phyloP scores from a whole-genome alignment of 1,140 invertebrate genomes.

The Pseudomyrmex cubaensis region DNA sequence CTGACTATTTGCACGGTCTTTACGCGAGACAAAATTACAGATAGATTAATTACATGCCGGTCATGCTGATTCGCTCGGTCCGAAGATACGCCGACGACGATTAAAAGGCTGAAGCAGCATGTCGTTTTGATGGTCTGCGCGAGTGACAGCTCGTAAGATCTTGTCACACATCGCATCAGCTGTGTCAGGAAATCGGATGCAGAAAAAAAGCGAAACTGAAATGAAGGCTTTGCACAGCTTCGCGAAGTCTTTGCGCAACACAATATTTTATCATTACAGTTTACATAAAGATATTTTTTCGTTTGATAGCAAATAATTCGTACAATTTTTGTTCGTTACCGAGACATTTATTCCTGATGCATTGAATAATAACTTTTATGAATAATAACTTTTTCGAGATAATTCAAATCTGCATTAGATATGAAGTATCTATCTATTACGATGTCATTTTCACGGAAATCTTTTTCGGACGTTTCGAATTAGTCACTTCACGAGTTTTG shows the following conservation, averaged over 20 bases:
- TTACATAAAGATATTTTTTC: neutral
- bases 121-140: conserved; percentile 37
- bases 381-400: too few relatives aligned
- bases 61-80: conserved; percentile 73
- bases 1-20: conserved; percentile 46
- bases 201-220: too few relatives aligned
- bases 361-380: too few relatives aligned
- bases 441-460: neutral
- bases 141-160: neutral
- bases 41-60: conserved; percentile 78
- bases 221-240: too few relatives aligned
- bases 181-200: too few relatives aligned
- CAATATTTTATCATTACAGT: neutral
- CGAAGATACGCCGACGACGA: conserved; percentile 37
- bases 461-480: neutral
- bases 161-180: neutral
- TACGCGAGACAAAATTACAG: conserved; percentile 72
- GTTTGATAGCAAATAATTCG: neutral
- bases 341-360: neutral
- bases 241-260: too few relatives aligned
- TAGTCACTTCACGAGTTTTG: neutral
- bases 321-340: neutral
- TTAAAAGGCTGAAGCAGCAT: conserved; percentile 51
- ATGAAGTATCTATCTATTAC: neutral
- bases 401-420: neutral